Evolutionary conservation across 2,888 invertebrate species (phyloP), one percentile per base, ranked within the genome.

Genomic region (Papilio gigon): DNA sequence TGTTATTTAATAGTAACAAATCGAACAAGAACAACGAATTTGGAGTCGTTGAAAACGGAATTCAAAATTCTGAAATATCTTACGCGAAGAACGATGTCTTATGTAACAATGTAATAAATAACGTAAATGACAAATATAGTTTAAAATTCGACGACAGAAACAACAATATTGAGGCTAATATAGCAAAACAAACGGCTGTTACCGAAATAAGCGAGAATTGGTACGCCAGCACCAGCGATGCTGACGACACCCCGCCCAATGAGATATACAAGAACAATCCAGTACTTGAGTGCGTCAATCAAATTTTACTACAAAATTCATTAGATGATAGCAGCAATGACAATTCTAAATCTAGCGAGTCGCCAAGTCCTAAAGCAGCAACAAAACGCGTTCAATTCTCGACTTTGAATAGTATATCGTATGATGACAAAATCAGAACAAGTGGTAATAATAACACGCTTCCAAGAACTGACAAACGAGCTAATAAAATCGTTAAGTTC

Each of bases 231-330:
- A 95, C 95, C 20, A 96, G 96, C 79, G 96, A 96, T 80, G 95
- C 95, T 56, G 96, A 96, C 80, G 95, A 95, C 74, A 94, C 94
- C 72, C 94, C 94, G 68, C 93, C 94, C 25, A 93, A 93, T 79
- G 94, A 94, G 80, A 94, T 95, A 75, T 95, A 95, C 75, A 94
- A 95, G 82, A 96, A 96, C 75, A 97, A 97, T 86, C 97, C 97
- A 1, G 97, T 97, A 8, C 86, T 97, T 62, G 97, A 97, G 84
- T 97, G 97, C 80, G 96, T 97, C 73, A 97, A 97, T 88, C 97
- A 96, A 86, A 97, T 97, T 76, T 87, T 97, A 44, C 86, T 97
- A 35, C 95, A 96, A 76, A 96, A 97, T 81, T 94, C 94, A 22
- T 90, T 94, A 82, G 94, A 94, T 72, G 94, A 92, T 70, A 93